Evolutionary conservation across 2,797 vertebrate species (phyloP).

Genomic region (Enoplosus armatus): DNA sequence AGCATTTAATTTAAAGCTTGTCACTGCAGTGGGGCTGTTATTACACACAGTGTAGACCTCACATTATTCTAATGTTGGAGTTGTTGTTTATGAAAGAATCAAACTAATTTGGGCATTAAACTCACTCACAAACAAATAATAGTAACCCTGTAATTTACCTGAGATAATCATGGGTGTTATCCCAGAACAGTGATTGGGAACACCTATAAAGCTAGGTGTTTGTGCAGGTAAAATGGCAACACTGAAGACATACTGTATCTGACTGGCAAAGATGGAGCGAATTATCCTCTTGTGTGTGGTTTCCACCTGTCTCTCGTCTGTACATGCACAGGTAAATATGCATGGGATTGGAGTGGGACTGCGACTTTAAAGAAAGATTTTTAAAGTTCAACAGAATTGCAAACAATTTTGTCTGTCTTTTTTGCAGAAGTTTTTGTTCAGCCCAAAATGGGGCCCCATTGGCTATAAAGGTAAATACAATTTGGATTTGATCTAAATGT

Average conservation of each 20-base stretch:
- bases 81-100: constrained; percentile 75
- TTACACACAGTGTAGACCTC: constrained; percentile 71
- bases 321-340: constrained; percentile 77
- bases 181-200: constrained; percentile 60
- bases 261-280: constrained; percentile 74
- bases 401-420: constrained; percentile 20
- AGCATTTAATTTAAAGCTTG: constrained; percentile 72
- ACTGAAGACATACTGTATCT: constrained; percentile 58
- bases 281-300: constrained; percentile 75
- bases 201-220: constrained; percentile 80
- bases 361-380: background rate
- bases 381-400: background rate
- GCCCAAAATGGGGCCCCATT: constrained; percentile 69
- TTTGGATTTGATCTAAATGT: constrained; percentile 1
- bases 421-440: constrained; percentile 72
- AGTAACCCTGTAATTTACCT: constrained; percentile 69
- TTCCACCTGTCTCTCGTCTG: constrained; percentile 62
- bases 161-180: constrained; percentile 77
- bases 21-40: constrained; percentile 74
- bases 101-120: constrained; percentile 78
- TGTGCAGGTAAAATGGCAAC: constrained; percentile 69
- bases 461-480: constrained; percentile 71
- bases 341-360: background rate
- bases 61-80: constrained; percentile 74
- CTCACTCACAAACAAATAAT: constrained; percentile 73